A percentile compares a stretch with the other conserved stretches of the same genome.
Evolutionary conservation across 23 tunicate species (phyloP).

Genomic region (Ascidia mentula): DNA sequence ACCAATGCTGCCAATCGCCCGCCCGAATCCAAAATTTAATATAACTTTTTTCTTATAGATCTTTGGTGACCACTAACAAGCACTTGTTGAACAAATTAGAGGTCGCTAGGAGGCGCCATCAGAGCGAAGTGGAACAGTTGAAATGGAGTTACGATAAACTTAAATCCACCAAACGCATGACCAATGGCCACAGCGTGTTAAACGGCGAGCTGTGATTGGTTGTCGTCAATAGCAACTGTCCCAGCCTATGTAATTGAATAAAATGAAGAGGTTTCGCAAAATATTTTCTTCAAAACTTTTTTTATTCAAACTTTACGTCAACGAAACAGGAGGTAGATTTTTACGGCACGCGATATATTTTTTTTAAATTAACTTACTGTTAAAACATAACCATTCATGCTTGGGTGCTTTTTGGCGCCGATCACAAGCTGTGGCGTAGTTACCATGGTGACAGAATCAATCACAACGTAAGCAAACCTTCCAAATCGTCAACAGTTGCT

Average conservation of each 20-base stretch:
- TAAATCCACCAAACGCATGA: slow-evolving; percentile 51
- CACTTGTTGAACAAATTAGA: slow-evolving; percentile 62
- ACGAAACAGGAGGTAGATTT: no score
- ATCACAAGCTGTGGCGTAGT: no score
- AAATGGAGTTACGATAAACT: slow-evolving; percentile 96
- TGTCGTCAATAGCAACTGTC: slow-evolving; percentile 6
- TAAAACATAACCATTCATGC: no score
- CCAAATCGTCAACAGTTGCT: no score
- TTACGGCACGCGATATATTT: background rate
- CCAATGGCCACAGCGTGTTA: slow-evolving; percentile 27
- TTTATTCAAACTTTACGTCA: no score
- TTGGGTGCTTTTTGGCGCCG: no score
- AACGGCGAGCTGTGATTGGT: slow-evolving; percentile 38
- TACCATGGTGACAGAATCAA: no score
- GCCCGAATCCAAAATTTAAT: no score
- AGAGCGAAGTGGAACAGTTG: slow-evolving; percentile 87
- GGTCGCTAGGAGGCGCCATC: slow-evolving; percentile 75
- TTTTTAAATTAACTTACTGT: no score
- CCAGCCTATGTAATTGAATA: background rate
- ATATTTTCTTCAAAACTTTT: no score
- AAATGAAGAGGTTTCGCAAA: background rate
- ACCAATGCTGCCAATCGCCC: no score
- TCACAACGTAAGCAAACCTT: no score
- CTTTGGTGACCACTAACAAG: slow-evolving; percentile 82
- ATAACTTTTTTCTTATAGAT: slow-evolving; percentile 50